Evolutionary conservation across 2,797 vertebrate genomes (phyloP).

Genomic region (Leuciscus waleckii): DNA sequence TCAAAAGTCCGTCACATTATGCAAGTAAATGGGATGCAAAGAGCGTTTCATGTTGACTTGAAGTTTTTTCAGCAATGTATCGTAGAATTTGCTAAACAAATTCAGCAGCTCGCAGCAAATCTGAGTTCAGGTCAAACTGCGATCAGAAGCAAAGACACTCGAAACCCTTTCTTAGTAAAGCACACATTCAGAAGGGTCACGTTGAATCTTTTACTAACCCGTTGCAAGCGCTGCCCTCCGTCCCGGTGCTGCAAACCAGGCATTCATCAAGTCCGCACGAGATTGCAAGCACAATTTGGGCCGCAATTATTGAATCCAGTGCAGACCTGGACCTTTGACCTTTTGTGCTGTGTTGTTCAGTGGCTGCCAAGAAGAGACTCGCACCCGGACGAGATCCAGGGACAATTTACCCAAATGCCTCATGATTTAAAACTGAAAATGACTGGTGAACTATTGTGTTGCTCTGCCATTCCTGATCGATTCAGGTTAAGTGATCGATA

Average conservation of each 20-base stretch:
- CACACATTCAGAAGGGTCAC: neutral
- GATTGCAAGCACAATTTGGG: neutral
- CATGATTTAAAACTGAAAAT: constrained; percentile 64
- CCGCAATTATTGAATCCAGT: constrained; percentile 1
- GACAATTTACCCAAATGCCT: constrained; percentile 67
- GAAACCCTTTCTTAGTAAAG: neutral
- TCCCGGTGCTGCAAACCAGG: neutral
- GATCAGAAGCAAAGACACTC: neutral
- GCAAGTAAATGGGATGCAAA: constrained; percentile 20
- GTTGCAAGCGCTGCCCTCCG: neutral
- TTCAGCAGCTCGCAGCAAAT: neutral
- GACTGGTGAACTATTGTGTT: constrained; percentile 47
- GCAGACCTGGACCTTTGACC: constrained; percentile 27
- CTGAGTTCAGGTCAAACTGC: constrained; percentile 26
- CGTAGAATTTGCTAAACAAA: constrained; percentile 29
- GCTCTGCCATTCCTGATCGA: neutral
- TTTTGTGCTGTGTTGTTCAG: constrained; percentile 30
- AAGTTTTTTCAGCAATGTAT: neutral
- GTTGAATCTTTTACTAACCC: neutral
- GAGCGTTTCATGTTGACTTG: constrained; percentile 8
- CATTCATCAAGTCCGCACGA: neutral
- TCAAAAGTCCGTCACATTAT: constrained; percentile 19
- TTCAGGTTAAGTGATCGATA: neutral
- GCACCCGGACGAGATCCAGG: constrained; percentile 58
- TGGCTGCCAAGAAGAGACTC: constrained; percentile 64